Conservation (phyloP, 2,113 vertebrate species). For the Silurus meridionalis region DNA sequence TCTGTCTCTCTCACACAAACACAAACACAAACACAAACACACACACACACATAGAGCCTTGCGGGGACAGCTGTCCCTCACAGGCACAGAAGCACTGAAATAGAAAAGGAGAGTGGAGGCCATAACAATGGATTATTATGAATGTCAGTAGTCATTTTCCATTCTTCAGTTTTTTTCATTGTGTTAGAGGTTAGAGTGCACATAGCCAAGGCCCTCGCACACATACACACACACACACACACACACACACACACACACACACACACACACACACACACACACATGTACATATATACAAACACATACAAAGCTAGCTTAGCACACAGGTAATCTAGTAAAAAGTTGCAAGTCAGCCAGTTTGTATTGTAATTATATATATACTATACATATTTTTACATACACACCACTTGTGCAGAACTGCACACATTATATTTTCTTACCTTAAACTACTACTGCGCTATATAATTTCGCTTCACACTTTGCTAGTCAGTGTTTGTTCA, state of each 20-base stretch:
- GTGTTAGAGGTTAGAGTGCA: neutral
- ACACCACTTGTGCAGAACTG: neutral
- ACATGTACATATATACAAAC: neutral
- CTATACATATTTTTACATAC: neutral
- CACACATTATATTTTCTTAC: neutral
- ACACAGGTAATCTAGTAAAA: slow-evolving; percentile 8
- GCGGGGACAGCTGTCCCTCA: slow-evolving; percentile 63
- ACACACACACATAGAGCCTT: neutral
- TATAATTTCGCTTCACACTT: neutral
- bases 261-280: neutral
- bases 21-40: neutral
- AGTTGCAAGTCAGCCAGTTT: neutral
- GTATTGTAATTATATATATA: neutral
- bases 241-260: slow-evolving; percentile 12
- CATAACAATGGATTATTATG: slow-evolving; percentile 55
- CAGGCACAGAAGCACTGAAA: slow-evolving; percentile 52
- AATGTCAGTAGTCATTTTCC: slow-evolving; percentile 53
- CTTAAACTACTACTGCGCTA: neutral
- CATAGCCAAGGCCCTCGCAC: neutral
- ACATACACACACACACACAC: slow-evolving; percentile 11
- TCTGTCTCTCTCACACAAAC: neutral
- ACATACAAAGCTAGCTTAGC: neutral
- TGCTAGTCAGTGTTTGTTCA: neutral
- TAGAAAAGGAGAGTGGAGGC: slow-evolving; percentile 49
- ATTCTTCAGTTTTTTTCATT: slow-evolving; percentile 23